Evolutionary conservation across 2,113 vertebrate genomes (phyloP), one percentile per base, ranked within the genome.

Genomic region (Albula glossodonta): DNA sequence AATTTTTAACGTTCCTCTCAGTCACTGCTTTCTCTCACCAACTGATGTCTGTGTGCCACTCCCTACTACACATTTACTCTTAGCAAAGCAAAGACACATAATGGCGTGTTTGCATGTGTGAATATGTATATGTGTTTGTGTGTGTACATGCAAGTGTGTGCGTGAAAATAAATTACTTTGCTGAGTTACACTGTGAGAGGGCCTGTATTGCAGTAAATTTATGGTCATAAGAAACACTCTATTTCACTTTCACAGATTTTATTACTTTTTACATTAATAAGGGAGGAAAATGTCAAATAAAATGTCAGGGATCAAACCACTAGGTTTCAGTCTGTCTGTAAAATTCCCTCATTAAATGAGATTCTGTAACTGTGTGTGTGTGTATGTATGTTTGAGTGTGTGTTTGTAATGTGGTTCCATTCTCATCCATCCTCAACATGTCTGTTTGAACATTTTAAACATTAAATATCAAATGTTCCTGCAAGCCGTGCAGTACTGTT

Each of bases 231-330:
- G 56, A 60, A 60, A 60, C 17, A 15, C 22, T 51, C 19, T 19
- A n/a, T 22, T 81, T 51, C 22, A 41, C 31, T 41, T n/a, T 1
- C 50, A 10, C 51, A 77, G 2, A 77, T 31, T 31, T 15, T 25
- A 77, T 77, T n/a, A 77, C 70, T 31, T 78, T 48, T 7, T 41
- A 78, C 74, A 41, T 78, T 25, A 77, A 9, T 48, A 78, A 78
- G n/a, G 70, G 4, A 78, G 17, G 57, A 63, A 17, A 63, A 63
- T 12, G 17, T 41, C 31, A 63, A 48, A 53, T 3, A 51, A 82
- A 82, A 56, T 51, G 49, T 82, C 51, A 82, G 80, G 80, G 51
- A 82, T 56, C 51, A 82, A 53, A n/a, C 12, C 9, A 57, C 56
- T 5, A 31, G 49, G 53, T 22, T 6, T 50, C 80, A 53, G 50